Evolutionary conservation across 2,113 vertebrate genomes (phyloP), one percentile per base, ranked within the genome.

Genomic region (Pygathrix nemaeus): DNA sequence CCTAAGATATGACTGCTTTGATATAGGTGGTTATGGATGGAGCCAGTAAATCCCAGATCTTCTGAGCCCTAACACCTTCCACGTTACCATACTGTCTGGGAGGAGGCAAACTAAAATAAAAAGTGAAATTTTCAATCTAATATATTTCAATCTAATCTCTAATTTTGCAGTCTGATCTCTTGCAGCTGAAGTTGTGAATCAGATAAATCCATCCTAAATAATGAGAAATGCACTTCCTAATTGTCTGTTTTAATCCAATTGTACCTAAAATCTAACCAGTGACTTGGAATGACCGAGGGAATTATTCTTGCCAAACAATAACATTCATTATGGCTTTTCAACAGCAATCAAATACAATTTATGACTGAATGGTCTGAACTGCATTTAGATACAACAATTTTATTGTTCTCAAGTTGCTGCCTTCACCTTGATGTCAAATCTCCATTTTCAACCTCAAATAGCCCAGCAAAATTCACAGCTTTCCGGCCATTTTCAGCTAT

Each of bases 221-320:
- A 45, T 20, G 27, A 94, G 48, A 79, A 96, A 85, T 84, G 20
- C 72, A 21, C 59, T 88, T 92, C 79, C 57, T 32, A 89, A 76
- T 68, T 86, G 85, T 93, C 57, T 93, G 20, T 86, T 96, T 96
- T 50, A 92, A 95, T 66, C 48, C 38, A 38, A 8, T 59, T 86
- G 83, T 16, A 90, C 50, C 83, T 89, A 80, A 88, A 83, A 95
- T 85, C 66, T 85, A 92, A 76, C 76, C 76, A 50, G 70, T 52
- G 92, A 48, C 66, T 89, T 81, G 91, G 76, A 88, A 91, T 50
- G 73, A 97, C 25, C 43, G 32, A 95, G 10, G 45, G 21, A 85
- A 50, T 6, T 17, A 81, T 66, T 35, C 10, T 64, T 95, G 82
- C 50, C 18, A 88, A 66, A 59, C 43, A 86, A 43, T 90, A 90